Evolutionary conservation across 2,113 vertebrate species (phyloP).

Genomic region (Archilochus colubris): DNA sequence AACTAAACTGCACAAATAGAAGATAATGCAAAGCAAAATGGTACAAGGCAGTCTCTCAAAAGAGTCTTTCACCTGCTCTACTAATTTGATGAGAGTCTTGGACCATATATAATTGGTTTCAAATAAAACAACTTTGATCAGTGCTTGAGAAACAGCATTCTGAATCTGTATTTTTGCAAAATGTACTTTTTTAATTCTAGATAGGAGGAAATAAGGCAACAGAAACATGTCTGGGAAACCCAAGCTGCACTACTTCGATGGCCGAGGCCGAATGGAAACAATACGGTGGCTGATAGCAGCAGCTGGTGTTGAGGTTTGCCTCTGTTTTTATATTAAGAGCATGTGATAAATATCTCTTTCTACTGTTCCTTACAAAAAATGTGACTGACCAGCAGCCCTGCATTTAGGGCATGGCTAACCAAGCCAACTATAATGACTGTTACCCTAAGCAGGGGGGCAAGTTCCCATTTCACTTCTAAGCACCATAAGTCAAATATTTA

Average conservation of each 20-base stretch:
- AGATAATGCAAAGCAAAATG: neutral
- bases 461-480: neutral
- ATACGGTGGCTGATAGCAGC: slow-evolving; percentile 82
- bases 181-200: neutral
- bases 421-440: neutral
- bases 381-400: neutral
- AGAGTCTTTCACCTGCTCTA: neutral
- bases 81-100: neutral
- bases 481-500: neutral
- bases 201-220: neutral
- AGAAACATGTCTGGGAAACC: slow-evolving; percentile 78
- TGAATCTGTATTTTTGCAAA: neutral
- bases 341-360: neutral
- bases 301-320: slow-evolving; percentile 80
- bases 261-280: slow-evolving; percentile 85
- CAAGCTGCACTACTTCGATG: slow-evolving; percentile 79
- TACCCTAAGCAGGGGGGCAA: neutral
- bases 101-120: neutral
- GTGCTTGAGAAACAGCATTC: neutral
- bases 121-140: neutral
- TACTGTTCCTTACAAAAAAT: neutral
- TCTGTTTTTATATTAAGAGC: neutral
- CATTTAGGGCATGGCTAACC: neutral
- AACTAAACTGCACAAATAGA: neutral
- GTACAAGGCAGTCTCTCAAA: neutral